Conservation (phyloP, 2,888 invertebrate genomes). For the Psylliodes chrysocephalus region DNA sequence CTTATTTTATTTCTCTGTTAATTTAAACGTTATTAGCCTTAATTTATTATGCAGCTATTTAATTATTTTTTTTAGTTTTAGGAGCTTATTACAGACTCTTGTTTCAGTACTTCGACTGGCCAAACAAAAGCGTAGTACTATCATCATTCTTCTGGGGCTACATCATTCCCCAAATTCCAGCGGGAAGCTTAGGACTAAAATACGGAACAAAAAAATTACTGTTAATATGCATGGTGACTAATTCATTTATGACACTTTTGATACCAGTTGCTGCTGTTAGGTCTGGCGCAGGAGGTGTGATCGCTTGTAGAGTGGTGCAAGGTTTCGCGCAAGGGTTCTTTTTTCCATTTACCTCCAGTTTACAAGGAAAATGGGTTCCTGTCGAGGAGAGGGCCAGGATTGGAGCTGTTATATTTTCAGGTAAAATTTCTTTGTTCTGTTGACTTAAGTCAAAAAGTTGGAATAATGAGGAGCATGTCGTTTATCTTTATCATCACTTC, state of each 20-base stretch:
- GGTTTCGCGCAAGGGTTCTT: slow-evolving; percentile 73
- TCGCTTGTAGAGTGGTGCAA: slow-evolving; percentile 1
- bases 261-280: neutral
- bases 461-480: too few species aligned
- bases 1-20: too few species aligned
- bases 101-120: slow-evolving; percentile 15
- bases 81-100: too few species aligned
- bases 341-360: slow-evolving; percentile 33
- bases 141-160: slow-evolving; percentile 20
- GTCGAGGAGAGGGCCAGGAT: slow-evolving; percentile 74
- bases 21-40: too few species aligned
- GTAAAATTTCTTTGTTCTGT: too few species aligned
- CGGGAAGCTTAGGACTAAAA: neutral
- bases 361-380: slow-evolving; percentile 82
- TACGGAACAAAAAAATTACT: slow-evolving; percentile 5
- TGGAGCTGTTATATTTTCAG: slow-evolving; percentile 74
- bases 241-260: neutral
- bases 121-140: slow-evolving; percentile 10
- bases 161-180: slow-evolving; percentile 5
- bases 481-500: too few species aligned
- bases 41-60: too few species aligned
- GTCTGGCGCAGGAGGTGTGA: slow-evolving; percentile 1
- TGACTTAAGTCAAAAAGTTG: too few species aligned
- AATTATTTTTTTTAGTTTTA: too few species aligned
- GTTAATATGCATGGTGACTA: neutral